Evolutionary conservation across 1,140 invertebrate species (phyloP), one percentile per base, ranked within the genome.

Genomic region (Atta colombica): DNA sequence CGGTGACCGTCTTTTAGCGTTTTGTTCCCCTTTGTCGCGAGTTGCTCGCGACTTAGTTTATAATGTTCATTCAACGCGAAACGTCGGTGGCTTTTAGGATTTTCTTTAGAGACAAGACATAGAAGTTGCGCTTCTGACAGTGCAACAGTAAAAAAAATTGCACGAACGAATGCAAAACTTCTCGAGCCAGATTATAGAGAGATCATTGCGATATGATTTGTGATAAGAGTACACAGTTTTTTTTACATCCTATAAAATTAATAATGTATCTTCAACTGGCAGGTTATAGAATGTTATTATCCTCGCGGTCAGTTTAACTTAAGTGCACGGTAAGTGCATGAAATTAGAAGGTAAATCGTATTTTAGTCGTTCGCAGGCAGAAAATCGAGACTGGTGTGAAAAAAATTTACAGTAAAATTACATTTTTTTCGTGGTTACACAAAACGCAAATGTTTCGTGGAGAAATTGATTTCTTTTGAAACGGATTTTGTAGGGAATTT

Each of bases 251-350:
- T 12, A 6, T 74, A 75, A 84, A 84, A 61, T 84, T 60, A 35
- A 84, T 74, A 75, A 51, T 45, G 35, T 21, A 75, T 84, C 25
- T 74, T n/a, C 28, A 25, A 75, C 55, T 55, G 39, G 28, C 55
- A 84, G 80, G 39, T 75, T 78, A 87, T 49, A 81, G 86, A 80
- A 85, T 81, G 80, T 66, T 45, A 87, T 72, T 77, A 84, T 16
- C 39, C 45, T 14, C 49, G 80, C 69, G 80, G 80, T 74, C 49
- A 69, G 65, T 66, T 68, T 77, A 84, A 84, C 58, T 49, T 84
- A 61, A 84, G 80, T 74, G 87, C 82, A 71, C 71, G 82, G 12
- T 63, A 68, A 68, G 87, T 78, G 72, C 72, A 51, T 28, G 63
- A 60, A 16, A 65, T 80, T 82, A 77, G 72, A 77, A 81, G 65